phyloP scores from a whole-genome alignment of 2,113 vertebrate species.

The Odontesthes bonariensis region DNA sequence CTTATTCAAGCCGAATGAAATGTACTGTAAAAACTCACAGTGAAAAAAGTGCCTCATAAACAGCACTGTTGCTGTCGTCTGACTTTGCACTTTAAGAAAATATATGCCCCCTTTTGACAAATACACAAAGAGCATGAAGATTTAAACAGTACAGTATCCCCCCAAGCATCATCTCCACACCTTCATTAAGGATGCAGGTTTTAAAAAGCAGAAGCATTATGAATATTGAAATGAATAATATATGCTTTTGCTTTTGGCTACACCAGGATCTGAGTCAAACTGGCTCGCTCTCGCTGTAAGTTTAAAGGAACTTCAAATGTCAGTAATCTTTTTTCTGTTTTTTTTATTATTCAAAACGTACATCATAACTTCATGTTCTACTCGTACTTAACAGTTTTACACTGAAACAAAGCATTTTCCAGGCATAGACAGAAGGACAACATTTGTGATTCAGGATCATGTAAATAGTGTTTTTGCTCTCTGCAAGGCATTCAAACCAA shows the following conservation, averaged over 20 bases:
- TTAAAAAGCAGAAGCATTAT: conserved; percentile 57
- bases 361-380: not conserved
- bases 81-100: conserved; percentile 13
- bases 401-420: conserved; percentile 41
- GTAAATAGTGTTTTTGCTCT: conserved; percentile 25
- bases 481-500: conserved; percentile 9
- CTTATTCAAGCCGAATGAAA: not conserved
- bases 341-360: conserved; percentile 21
- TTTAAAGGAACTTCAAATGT: conserved; percentile 71
- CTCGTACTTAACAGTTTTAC: conserved; percentile 41
- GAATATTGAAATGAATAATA: conserved; percentile 80
- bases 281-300: conserved; percentile 42
- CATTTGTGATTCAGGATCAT: conserved; percentile 28
- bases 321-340: conserved; percentile 22
- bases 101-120: conserved; percentile 21
- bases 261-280: conserved; percentile 49
- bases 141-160: conserved; percentile 31
- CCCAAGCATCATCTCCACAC: conserved; percentile 23
- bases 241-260: conserved; percentile 72
- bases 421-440: conserved; percentile 9
- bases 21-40: not conserved
- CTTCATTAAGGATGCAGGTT: conserved; percentile 72
- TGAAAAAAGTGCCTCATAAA: not conserved
- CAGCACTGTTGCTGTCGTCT: not conserved
- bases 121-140: conserved; percentile 40